These are phyloP conservation scores for Tupaia chinensis DNA, from an alignment of 2,113 vertebrate species.

Conservation along the genomic window DNA sequence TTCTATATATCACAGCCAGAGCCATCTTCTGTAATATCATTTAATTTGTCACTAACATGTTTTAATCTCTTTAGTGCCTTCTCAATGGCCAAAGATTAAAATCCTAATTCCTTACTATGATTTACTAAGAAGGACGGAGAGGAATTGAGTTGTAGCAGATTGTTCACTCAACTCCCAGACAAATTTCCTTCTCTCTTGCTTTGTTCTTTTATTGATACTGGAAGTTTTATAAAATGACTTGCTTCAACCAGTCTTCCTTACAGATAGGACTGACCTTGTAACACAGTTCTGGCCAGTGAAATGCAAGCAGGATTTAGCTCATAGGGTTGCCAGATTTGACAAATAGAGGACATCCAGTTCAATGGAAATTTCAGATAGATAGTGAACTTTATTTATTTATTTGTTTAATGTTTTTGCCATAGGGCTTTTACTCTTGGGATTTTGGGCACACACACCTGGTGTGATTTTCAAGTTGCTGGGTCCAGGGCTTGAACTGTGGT, in stretches of 20 bases:
- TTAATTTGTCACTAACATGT: background rate
- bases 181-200: background rate
- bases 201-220: constrained; percentile 34
- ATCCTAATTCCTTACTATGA: background rate
- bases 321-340: background rate
- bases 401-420: background rate
- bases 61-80: background rate
- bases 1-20: background rate
- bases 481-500: too few species aligned
- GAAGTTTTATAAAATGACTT: background rate
- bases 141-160: background rate
- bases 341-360: background rate
- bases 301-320: background rate
- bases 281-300: background rate
- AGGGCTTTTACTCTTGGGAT: too few species aligned
- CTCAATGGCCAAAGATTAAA: background rate
- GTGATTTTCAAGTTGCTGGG: too few species aligned
- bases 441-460: too few species aligned
- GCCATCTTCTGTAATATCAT: background rate
- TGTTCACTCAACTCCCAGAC: background rate
- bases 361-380: constrained; percentile 7
- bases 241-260: background rate
- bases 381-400: background rate
- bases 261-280: background rate
- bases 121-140: background rate